phyloP scores from a whole-genome alignment of 2,113 vertebrate species.

The Peromyscus leucopus region DNA sequence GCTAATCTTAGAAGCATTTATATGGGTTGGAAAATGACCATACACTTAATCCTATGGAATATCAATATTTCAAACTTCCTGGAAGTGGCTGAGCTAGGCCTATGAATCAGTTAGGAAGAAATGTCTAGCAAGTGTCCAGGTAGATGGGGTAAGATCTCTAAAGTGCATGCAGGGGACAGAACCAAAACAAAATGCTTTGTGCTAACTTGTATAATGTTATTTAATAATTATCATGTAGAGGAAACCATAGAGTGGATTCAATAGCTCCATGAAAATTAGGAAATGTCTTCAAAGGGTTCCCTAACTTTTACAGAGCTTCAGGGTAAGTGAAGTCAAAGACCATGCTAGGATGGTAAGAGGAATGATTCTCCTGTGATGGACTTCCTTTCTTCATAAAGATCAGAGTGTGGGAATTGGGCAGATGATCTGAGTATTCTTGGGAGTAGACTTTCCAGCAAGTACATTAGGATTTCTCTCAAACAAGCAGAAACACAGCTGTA shows the following conservation, averaged over 20 bases:
- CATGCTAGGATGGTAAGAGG: neutral
- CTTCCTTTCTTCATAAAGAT: neutral
- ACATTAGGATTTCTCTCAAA: neutral
- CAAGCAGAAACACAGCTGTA: neutral
- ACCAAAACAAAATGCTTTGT: neutral
- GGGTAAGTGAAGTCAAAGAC: too few species aligned
- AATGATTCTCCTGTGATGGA: neutral
- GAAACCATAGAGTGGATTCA: neutral
- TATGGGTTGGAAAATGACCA: conserved; percentile 27
- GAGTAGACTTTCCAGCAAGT: neutral
- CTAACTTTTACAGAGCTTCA: neutral
- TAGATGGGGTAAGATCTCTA: neutral
- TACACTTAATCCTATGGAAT: neutral
- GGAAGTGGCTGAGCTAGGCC: neutral
- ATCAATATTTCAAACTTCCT: neutral
- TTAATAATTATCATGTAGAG: neutral
- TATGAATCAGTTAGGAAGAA: neutral
- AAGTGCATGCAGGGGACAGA: neutral
- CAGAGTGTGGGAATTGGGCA: neutral
- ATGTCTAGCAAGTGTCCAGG: neutral
- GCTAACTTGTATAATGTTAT: neutral
- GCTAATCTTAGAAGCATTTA: neutral
- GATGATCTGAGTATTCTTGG: neutral
- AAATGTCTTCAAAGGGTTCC: neutral
- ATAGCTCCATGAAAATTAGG: neutral